A percentile compares a stretch with the other conserved stretches of the same genome.
These are phyloP conservation scores for Lutjanus erythropterus DNA, from an alignment of 2,113 vertebrate genomes.

Conservation along the genomic window DNA sequence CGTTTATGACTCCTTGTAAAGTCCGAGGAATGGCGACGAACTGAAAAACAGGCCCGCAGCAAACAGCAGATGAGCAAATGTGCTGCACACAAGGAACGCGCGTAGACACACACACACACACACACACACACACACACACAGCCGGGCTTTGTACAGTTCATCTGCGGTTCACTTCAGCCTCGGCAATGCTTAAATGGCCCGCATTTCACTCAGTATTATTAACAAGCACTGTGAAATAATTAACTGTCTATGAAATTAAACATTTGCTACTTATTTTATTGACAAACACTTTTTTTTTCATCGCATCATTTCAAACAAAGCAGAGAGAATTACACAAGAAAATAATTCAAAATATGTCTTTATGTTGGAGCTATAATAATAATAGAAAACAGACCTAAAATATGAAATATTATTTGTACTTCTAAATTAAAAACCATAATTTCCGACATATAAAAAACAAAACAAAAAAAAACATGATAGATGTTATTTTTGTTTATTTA, in stretches of 20 bases:
- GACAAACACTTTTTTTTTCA: no score
- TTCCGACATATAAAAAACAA: no score
- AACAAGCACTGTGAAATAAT: slow-evolving; percentile 35
- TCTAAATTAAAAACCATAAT: neutral
- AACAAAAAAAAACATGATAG: no score
- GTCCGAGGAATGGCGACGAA: slow-evolving; percentile 72
- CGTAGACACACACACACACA: slow-evolving; percentile 21
- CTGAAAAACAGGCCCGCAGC: slow-evolving; percentile 73
- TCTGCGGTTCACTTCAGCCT: slow-evolving; percentile 31
- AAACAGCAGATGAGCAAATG: slow-evolving; percentile 77
- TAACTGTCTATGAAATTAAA: slow-evolving; percentile 46
- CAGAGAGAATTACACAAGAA: neutral
- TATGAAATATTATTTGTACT: neutral
- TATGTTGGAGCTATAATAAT: neutral
- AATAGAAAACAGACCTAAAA: no score
- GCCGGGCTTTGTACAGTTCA: slow-evolving; percentile 44
- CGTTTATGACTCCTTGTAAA: slow-evolving; percentile 82
- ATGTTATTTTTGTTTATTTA: neutral
- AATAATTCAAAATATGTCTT: neutral
- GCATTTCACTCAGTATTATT: neutral
- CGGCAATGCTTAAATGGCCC: neutral
- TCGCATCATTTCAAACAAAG: neutral
- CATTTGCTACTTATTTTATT: neutral
- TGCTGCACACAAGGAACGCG: slow-evolving; percentile 39
- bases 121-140: no score